Conservation (phyloP, 2,888 invertebrate genomes). For the Venusia cambrica region DNA sequence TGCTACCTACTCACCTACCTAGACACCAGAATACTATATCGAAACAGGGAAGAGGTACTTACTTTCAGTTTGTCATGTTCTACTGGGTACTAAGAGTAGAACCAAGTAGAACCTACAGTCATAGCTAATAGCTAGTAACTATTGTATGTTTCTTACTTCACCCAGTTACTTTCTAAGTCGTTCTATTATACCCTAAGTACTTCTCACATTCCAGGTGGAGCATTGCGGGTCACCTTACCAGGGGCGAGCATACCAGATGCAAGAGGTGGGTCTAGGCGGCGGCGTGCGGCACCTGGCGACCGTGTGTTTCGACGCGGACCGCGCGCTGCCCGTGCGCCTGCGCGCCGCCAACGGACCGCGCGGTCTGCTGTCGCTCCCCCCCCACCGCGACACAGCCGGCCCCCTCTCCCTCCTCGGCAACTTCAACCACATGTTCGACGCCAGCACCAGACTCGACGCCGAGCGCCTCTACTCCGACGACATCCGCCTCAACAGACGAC, state of each 20-base stretch:
- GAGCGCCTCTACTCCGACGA: constrained; percentile 64
- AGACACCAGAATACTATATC: too few relatives aligned
- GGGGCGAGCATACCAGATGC: constrained; percentile 63
- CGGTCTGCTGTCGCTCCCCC: constrained; percentile 38
- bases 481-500: constrained; percentile 47
- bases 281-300: constrained; percentile 54
- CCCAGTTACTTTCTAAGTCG: too few relatives aligned
- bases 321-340: constrained; percentile 43
- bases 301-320: constrained; percentile 64
- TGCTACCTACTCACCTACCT: too few relatives aligned
- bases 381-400: constrained; percentile 46
- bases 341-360: constrained; percentile 33
- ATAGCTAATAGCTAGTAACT: too few relatives aligned
- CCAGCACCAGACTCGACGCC: constrained; percentile 53
- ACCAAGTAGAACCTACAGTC: too few relatives aligned
- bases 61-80: too few relatives aligned
- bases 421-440: constrained; percentile 74
- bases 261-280: constrained; percentile 22
- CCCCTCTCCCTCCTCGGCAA: constrained; percentile 68
- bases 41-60: too few relatives aligned
- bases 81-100: too few relatives aligned
- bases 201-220: constrained; percentile 48
- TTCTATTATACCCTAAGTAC: too few relatives aligned
- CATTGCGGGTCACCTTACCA: constrained; percentile 55
- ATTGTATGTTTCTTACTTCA: too few relatives aligned